Evolutionary conservation across 2,888 invertebrate species (phyloP), one percentile per base, ranked within the genome.

Genomic region (Hydriomena furcata): DNA sequence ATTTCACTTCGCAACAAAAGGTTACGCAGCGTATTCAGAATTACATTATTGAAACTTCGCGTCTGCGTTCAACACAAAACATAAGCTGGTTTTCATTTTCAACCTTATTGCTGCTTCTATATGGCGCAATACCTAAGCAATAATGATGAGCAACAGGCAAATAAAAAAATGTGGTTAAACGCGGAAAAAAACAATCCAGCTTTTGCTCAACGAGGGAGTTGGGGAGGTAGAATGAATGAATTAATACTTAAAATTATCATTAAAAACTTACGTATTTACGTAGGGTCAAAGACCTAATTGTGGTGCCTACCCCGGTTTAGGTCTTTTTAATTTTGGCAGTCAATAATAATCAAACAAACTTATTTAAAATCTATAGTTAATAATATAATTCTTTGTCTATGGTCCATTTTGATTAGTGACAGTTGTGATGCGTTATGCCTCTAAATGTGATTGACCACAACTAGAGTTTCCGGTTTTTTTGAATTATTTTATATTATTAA

Each of bases 1-100:
- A 43, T 48, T 48, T 44, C 44, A 50, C 31, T 10, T 34, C 25
- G 44, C 25, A 40, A 53, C 55, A 53, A 55, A 58, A 52, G 50
- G 41, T 40, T 36, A 8, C 23, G 34, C 27, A 42, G 41, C 41
- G 43, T 47, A 49, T 58, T 55, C 58, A 58, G 50, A 48, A 45
- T 45, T 59, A 52, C 27, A 56, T 52, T 36, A 54, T 52, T 53
- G 46, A 41, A 59, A 52, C 41, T 41, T 31, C 36, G 35, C 36
- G 36, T 32, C 48, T 54, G 59, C 37, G 31, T 37, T 60, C 58
- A 60, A 66, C 55, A 41, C 43, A 50, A 45, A 48, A 52, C 50
- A 41, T 35, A 35, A 13, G 27, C 12, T 35, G 7, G 36, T 35
- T 52, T 44, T 34, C n/a, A 56, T 47, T 60, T 44, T 56, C 35